Evolutionary conservation across 2,797 vertebrate species (phyloP), one percentile per base, ranked within the genome.

Genomic region (Sebastes umbrosus): DNA sequence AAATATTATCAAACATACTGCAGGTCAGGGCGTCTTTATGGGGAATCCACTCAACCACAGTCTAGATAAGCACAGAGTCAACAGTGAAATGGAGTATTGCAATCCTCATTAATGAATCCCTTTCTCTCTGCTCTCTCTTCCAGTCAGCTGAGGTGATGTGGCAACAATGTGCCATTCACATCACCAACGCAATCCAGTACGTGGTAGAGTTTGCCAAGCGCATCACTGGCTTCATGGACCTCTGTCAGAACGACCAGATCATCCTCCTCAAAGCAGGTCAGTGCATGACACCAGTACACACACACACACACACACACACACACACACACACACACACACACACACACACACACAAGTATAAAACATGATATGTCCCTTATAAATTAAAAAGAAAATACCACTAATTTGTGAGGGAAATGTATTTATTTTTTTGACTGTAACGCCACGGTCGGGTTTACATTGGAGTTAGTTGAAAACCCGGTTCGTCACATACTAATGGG

Each of bases 221-320:
- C 82, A 97, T 98, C 86, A 87, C 96, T 1, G 97, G 97, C 91
- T 98, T 98, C 96, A 97, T 98, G 97, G 97, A 98, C 85, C 96
- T 98, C 78, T 97, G 96, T 94, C 97, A 98, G 94, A 98, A 98
- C 0, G 97, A 98, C 93, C 97, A 98, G 93, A 98, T 98, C 86
- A 97, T 98, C 85, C 97, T 98, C 72, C 97, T 98, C 83, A 98
- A 98, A 97, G 97, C 97, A 94, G 97, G 97, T 97, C 88, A 95
- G 95, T 88, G 72, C 74, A 52, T 32, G 50, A 85, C 55, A 77
- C 27, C 24, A 36, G 39, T n/a, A 52, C 50, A 52, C 6, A 46
- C 31, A 43, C 1, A 63, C 31, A 36, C 66, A 32, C 10, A 39
- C 36, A 43, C 36, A 39, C 5, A 39, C 36, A 43, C 39, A 43